These are phyloP conservation scores for Isurus oxyrinchus DNA, from an alignment of 2,113 vertebrate species.

Conservation along the genomic window DNA sequence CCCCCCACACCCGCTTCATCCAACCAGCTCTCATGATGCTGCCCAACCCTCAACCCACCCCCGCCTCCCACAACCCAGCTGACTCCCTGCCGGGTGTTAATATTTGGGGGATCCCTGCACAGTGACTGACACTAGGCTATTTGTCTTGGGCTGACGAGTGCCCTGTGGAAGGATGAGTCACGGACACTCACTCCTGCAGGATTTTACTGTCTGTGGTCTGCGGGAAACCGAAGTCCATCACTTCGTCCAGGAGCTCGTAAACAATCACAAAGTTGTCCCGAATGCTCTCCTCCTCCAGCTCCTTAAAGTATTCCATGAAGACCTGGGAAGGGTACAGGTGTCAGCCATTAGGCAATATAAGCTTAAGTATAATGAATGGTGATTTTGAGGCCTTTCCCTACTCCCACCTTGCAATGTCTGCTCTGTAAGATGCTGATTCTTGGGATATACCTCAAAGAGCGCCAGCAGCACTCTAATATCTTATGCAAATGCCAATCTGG, in stretches of 20 bases:
- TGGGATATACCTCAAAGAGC: no score
- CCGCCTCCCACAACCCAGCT: no score
- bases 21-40: neutral
- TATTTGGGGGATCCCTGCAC: neutral
- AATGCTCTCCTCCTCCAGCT: slow-evolving; percentile 91
- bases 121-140: neutral
- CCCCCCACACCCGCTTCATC: no score
- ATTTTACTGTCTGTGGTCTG: slow-evolving; percentile 95
- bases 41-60: no score
- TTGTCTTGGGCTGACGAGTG: no score
- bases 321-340: slow-evolving; percentile 57
- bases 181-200: slow-evolving; percentile 76
- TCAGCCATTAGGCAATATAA: neutral
- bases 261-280: slow-evolving; percentile 91
- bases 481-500: no score
- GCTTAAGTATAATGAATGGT: neutral
- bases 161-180: neutral
- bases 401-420: no score
- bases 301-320: slow-evolving; percentile 89
- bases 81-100: neutral
- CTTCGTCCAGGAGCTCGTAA: slow-evolving; percentile 86
- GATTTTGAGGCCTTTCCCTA: neutral
- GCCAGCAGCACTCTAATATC: no score
- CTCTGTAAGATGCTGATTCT: no score
- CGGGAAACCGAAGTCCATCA: slow-evolving; percentile 94